Evolutionary conservation across 2,888 invertebrate species (phyloP).

Genomic region (Dryococelus australis): DNA sequence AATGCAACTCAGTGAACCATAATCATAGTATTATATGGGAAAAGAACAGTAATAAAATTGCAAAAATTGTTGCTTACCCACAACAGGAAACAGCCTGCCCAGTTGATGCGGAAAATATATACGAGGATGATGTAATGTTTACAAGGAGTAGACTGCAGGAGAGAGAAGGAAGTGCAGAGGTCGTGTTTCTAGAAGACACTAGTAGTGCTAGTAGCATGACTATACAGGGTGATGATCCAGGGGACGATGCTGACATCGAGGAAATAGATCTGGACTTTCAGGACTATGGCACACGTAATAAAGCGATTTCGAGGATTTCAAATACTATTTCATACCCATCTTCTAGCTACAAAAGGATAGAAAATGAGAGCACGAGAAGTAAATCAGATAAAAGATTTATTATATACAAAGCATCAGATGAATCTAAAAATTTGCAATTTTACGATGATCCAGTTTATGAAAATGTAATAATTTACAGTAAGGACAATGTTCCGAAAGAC

Average conservation of each 20-base stretch:
- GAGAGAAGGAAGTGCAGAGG: constrained; percentile 64
- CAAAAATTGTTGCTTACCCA: background rate
- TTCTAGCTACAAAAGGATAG: too few species aligned
- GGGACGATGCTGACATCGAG: constrained; percentile 30
- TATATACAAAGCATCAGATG: background rate
- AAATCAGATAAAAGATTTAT: background rate
- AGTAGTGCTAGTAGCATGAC: constrained; percentile 66
- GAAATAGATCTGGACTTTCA: constrained; percentile 10
- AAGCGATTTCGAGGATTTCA: background rate
- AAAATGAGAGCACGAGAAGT: background rate
- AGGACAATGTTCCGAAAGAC: background rate
- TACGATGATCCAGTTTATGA: constrained; percentile 32
- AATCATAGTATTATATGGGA: background rate
- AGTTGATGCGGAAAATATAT: constrained; percentile 51
- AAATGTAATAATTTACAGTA: constrained; percentile 13
- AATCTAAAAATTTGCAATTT: constrained; percentile 55
- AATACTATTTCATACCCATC: background rate
- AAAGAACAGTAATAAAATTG: background rate
- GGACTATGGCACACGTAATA: background rate
- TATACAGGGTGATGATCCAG: constrained; percentile 53
- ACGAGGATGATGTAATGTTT: constrained; percentile 62
- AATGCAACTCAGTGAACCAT: background rate
- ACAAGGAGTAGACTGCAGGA: constrained; percentile 62
- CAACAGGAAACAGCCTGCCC: background rate
- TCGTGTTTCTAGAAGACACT: constrained; percentile 73